Conservation (phyloP, 2,113 vertebrate genomes). For the Ovis aries region DNA sequence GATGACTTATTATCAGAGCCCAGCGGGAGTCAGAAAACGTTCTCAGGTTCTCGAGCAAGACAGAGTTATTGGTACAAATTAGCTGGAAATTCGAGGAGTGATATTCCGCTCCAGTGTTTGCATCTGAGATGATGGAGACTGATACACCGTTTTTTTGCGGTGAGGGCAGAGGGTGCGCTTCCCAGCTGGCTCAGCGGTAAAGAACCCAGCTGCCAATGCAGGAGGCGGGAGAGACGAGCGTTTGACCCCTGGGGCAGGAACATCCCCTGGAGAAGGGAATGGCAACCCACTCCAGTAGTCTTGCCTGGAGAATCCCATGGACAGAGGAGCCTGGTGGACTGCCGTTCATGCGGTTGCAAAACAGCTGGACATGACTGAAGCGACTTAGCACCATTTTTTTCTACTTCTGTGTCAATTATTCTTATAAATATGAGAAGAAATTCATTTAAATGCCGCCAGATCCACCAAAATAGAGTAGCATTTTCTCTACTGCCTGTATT, state of each 20-base stretch:
- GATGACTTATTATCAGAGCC: background rate
- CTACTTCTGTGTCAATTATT: background rate
- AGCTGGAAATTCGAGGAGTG: background rate
- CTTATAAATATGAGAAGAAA: background rate
- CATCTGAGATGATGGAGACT: background rate
- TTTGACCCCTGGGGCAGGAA: accelerated
- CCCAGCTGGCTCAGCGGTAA: background rate
- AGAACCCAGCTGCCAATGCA: background rate
- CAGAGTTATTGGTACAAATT: background rate
- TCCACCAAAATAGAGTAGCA: background rate
- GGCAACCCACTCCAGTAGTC: background rate
- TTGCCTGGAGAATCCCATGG: background rate
- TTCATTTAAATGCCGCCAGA: background rate
- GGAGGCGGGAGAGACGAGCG: accelerated
- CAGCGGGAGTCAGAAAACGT: accelerated
- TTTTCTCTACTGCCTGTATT: no score
- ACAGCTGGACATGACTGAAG: background rate
- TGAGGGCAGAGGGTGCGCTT: background rate
- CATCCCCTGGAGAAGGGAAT: background rate
- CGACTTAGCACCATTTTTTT: background rate
- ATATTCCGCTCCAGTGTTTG: accelerated
- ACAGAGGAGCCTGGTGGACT: background rate
- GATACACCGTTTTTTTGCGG: no score
- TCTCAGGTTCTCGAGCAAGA: accelerated
- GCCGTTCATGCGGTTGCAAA: accelerated